Base-by-base conservation (phyloP, 2,113 vertebrate species). In the Eptatretus burgeri region DNA sequence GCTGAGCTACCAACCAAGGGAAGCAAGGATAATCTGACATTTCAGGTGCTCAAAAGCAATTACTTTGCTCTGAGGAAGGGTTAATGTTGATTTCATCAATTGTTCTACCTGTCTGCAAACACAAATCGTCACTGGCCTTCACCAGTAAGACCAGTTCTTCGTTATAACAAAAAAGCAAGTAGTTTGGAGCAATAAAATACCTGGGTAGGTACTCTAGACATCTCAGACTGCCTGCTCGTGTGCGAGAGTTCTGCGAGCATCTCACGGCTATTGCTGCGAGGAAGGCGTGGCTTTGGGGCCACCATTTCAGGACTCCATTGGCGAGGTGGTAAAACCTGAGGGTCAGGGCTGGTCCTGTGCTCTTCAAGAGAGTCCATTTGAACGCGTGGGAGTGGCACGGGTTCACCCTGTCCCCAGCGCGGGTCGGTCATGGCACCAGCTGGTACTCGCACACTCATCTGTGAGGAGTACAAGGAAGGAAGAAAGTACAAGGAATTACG, bases 311-410 rank as follows among this genome's bases (percentile, higher is more conserved):
- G 56, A 20, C 56, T 60, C 27, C 27, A 41, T 41, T 41, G 27
- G 27, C 27, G 27, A 41, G 27, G 27, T 60, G 56, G 56, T 60
- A n/a, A 17, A n/a, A 9, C 20, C 10, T 17, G n/a, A 11, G 56
- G 12, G n/a, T 60, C 56, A 20, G 56, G 56, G 56, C 56, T 60
- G 56, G n/a, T 60, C 20, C 56, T 60, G 56, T 60, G 56, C 56
- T 17, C 56, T n/a, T n/a, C 56, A n/a, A 17, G 11, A 13, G 56
- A 20, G n/a, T 60, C 56, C 10, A 19, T n/a, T 20, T 60, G 56
- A 20, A 20, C 56, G 20, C 56, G 56, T 10, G 56, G 56, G 56
- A 60, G 56, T 20, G 56, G 56, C 56, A 60, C 56, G 10, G 56
- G 56, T 20, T 60, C 56, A 13, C 56, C n/a, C 56, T 60, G 56